Percentiles rank a stretch among this genome's conserved stretches.
These are phyloP conservation scores for Tragopan temminckii DNA, from an alignment of 2,797 vertebrate species.

Conservation along the genomic window DNA sequence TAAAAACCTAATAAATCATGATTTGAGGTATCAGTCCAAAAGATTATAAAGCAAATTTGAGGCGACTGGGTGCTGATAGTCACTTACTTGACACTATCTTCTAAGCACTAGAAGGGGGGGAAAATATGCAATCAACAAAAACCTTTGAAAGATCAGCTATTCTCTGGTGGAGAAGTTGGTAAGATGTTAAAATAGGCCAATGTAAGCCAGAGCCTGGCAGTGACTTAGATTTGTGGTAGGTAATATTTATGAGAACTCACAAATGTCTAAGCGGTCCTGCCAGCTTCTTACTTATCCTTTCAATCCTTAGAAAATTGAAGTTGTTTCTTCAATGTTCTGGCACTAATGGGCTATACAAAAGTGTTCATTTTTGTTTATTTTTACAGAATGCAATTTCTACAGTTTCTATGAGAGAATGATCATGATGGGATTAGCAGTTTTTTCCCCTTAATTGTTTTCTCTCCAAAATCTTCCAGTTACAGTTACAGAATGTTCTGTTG, in stretches of 20 bases:
- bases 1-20: conserved; percentile 14
- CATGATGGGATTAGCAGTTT: conserved; percentile 54
- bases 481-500: conserved; percentile 32
- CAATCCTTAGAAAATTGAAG: conserved; percentile 76
- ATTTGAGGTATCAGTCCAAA: background rate
- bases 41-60: background rate
- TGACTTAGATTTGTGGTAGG: conserved; percentile 71
- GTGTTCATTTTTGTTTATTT: conserved; percentile 77
- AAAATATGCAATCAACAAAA: background rate
- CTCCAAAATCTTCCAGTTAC: background rate
- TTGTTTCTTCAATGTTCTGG: conserved; percentile 76
- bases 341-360: conserved; percentile 69
- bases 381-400: conserved; percentile 76
- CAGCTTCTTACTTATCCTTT: conserved; percentile 76
- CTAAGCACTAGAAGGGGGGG: background rate
- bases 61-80: background rate
- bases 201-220: conserved; percentile 43
- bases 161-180: conserved; percentile 24
- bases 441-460: conserved; percentile 12
- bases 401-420: conserved; percentile 35
- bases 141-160: conserved; percentile 20
- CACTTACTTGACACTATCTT: background rate
- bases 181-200: conserved; percentile 49
- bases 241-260: conserved; percentile 77
- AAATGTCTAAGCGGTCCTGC: conserved; percentile 72